Conservation (phyloP, 2,888 invertebrate genomes). For the Gibbula magus region DNA sequence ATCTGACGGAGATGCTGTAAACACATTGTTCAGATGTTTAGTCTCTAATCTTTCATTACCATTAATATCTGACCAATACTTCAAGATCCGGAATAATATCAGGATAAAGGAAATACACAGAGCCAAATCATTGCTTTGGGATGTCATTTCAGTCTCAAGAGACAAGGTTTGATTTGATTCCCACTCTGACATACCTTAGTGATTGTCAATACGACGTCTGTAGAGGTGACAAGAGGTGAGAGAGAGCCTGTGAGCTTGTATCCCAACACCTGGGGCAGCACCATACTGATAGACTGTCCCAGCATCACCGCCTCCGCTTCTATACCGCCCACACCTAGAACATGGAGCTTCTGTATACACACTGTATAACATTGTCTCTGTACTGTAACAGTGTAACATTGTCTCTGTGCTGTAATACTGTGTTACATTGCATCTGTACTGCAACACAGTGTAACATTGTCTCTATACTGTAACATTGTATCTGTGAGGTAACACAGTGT, state of each 20-base stretch:
- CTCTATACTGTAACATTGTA: too few relatives aligned
- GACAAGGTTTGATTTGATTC: too few relatives aligned
- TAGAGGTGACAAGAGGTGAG: conserved; percentile 90
- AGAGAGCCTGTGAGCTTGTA: conserved; percentile 90
- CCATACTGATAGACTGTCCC: conserved; percentile 97
- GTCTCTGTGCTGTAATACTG: neutral
- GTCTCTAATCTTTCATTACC: too few relatives aligned
- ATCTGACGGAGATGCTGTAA: conserved; percentile 88
- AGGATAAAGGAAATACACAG: too few relatives aligned
- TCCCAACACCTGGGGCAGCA: conserved; percentile 95
- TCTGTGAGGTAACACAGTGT: too few relatives aligned
- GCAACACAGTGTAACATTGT: too few relatives aligned
- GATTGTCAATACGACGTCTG: conserved; percentile 96
- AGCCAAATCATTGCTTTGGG: too few relatives aligned
- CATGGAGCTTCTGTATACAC: neutral
- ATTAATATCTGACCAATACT: too few relatives aligned
- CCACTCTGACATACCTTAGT: conserved; percentile 85
- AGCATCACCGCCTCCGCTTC: conserved; percentile 99
- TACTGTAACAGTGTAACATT: neutral
- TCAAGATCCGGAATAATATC: too few relatives aligned
- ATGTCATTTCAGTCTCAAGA: too few relatives aligned
- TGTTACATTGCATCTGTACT: neutral
- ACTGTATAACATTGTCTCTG: neutral
- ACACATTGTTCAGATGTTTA: conserved; percentile 7
- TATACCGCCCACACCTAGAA: conserved; percentile 82